Evolutionary conservation across 2,113 vertebrate species (phyloP), one percentile per base, ranked within the genome.

Genomic region (Nettapus auritus): DNA sequence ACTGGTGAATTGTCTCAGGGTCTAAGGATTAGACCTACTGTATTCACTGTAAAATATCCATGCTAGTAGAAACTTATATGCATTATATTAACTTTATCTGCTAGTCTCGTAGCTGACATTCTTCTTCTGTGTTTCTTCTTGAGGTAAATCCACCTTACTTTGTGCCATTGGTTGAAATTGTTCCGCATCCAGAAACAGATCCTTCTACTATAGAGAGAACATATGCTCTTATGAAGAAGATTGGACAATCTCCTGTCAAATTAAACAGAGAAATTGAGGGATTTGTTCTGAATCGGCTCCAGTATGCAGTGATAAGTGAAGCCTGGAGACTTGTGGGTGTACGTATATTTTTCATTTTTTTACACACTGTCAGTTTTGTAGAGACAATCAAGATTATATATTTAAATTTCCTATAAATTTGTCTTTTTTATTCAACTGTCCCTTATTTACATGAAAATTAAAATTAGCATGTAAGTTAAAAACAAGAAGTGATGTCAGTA

Each of bases 121-220:
- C 25, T 90, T 82, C 38, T 90, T 62, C 59, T 94, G 38, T 80
- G 38, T 63, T 86, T 83, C 18, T 88, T 87, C 25, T 70, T 53
- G 83, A 99, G 99, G 99, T 99, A 68, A 99, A 99, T 92, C 99
- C 99, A 5, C 99, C 99, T 6, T 99, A 99, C 91, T 98, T 98
- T 31, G 98, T 99, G 28, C 99, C 98, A 0, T 96, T 99, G 98
- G 99, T 99, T 91, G 99, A 99, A 98, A 98, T 99, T 97, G 98
- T 99, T 63, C 99, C 99, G 85, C 99, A 99, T 97, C 98, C 99
- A 8, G 98, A 99, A 95, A 99, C 99, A 2, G 94, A 97, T 53
- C 75, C 97, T 3, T 82, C 82, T 11, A 98, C 98, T 3, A 94
- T 98, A 98, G 99, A 99, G 78, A 95, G 86, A 91, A 98, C 99